Conservation (phyloP, 2,888 invertebrate species). For the Pammene aurita region DNA sequence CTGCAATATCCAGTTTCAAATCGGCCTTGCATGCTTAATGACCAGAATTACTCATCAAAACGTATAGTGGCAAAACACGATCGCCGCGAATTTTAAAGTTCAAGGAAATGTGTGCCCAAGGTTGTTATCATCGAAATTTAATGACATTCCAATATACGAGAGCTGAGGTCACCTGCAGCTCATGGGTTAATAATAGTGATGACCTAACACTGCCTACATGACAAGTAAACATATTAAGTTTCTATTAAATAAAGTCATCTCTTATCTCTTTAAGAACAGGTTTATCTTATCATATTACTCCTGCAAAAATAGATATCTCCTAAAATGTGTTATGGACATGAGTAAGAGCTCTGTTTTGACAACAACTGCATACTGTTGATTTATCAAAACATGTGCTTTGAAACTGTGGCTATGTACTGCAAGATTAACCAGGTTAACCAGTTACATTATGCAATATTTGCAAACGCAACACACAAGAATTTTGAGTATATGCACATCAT, state of each 20-base stretch:
- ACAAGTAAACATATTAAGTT: constrained; percentile 46
- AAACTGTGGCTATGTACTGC: constrained; percentile 50
- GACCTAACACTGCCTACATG: constrained; percentile 58
- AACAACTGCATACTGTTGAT: constrained; percentile 22
- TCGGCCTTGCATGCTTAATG: constrained; percentile 26
- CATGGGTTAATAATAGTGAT: constrained; percentile 68
- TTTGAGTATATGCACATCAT: neutral
- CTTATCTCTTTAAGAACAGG: constrained; percentile 28
- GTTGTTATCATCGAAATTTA: constrained; percentile 54
- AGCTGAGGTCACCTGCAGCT: constrained; percentile 64
- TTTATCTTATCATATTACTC: constrained; percentile 20
- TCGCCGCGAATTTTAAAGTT: constrained; percentile 46
- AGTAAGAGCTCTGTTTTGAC: constrained; percentile 19
- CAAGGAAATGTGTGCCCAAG: constrained; percentile 56
- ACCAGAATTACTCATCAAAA: constrained; percentile 28
- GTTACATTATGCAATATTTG: constrained; percentile 1
- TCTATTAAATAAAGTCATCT: constrained; percentile 30
- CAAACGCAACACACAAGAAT: neutral
- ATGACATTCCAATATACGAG: constrained; percentile 52
- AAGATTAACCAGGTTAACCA: constrained; percentile 22
- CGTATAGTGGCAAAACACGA: constrained; percentile 27
- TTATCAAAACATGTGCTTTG: constrained; percentile 43
- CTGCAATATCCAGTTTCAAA: constrained; percentile 6
- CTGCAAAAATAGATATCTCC: constrained; percentile 17
- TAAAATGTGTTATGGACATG: constrained; percentile 20